A percentile compares a stretch with the other conserved stretches of the same genome.
Evolutionary conservation across 1,140 invertebrate species (phyloP).

Genomic region (Formica selysi): DNA sequence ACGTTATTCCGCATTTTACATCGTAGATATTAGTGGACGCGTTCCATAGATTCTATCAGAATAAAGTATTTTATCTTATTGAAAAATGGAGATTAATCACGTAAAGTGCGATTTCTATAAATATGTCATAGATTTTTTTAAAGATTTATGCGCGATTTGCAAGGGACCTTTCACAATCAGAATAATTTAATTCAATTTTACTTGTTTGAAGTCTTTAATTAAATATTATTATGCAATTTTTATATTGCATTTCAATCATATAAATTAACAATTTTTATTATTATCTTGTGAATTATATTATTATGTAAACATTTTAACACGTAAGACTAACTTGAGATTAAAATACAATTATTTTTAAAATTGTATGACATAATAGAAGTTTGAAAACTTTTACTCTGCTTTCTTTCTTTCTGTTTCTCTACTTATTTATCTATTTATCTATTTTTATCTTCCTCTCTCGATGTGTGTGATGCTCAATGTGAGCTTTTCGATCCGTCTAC

Average conservation of each 20-base stretch:
- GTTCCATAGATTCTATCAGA: background rate
- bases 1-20: constrained; percentile 21
- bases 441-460: background rate
- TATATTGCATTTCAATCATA: background rate
- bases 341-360: constrained; percentile 10
- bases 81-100: constrained; percentile 14
- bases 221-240: background rate
- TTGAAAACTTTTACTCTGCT: background rate
- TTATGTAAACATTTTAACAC: background rate
- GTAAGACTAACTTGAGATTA: background rate
- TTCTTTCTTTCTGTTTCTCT: background rate
- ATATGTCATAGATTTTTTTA: background rate
- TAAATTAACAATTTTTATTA: background rate
- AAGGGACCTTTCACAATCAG: background rate
- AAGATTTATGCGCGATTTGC: background rate
- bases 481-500: background rate
- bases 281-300: background rate
- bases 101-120: background rate
- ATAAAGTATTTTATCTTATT: constrained; percentile 21
- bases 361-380: background rate
- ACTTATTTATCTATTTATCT: background rate
- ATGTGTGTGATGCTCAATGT: background rate
- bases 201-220: background rate
- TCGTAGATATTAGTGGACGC: background rate
- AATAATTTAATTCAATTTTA: background rate